Evolutionary conservation across 2,113 vertebrate genomes (phyloP), one percentile per base, ranked within the genome.

Genomic region (Ctenodactylus gundi): DNA sequence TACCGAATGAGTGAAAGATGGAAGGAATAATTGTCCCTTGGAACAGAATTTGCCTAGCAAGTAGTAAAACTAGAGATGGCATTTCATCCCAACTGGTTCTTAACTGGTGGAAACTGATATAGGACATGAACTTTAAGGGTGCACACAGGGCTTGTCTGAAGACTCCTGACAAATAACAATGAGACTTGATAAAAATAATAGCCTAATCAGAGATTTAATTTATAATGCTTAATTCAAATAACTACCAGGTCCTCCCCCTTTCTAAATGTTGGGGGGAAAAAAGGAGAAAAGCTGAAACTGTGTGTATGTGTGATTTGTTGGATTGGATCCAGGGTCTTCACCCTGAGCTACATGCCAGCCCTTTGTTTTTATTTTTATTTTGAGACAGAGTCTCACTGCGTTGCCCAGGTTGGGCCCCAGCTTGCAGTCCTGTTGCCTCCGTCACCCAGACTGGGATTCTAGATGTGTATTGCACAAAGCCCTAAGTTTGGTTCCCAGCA

Each of bases 151-250:
- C 31, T 29, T 53, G 21, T 64, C 29, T 10, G 41, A 92, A 87
- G 73, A 88, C 6, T 55, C 20, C 60, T 88, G 58, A 80, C 13
- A 23, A n/a, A 2, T 91, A 41, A 64, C 20, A 53, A 44, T 23
- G n/a, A 34, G 53, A 72, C 41, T 80, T 64, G 0, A 70, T 92
- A 82, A 88, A 95, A 94, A 77, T 34, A 65, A 65, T n/a, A 86
- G 9, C 41, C 15, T 55, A 4, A 27, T n/a, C 46, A 91, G 55
- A 91, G 55, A 29, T 14, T 72, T 93, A 65, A 25, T 82, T 92
- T 84, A 58, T 31, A n/a, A 17, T 78, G 36, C 34, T 90, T 82
- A 70, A 65, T 81, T 91, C 68, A 57, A 83, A 58, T 90, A 84
- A 78, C 36, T 41, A 62, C 44, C 14, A 77, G 67, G 12, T 20